Evolutionary conservation across 2,797 vertebrate species (phyloP).

Genomic region (Myiothlypis coronata): DNA sequence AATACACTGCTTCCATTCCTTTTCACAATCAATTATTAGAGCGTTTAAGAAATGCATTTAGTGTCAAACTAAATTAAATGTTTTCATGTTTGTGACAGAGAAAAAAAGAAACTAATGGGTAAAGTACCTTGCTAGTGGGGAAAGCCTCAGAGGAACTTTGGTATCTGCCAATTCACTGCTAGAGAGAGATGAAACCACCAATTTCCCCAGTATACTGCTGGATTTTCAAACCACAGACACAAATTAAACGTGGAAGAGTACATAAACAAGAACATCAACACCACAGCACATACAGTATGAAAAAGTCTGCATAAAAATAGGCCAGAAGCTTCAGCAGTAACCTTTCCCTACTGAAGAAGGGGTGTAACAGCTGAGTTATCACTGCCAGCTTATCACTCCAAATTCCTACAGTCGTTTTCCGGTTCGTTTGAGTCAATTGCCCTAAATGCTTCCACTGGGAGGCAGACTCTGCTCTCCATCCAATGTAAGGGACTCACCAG

Average conservation of each 20-base stretch:
- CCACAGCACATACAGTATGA: fast-evolving
- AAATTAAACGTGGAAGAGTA: background rate
- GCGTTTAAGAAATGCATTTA: background rate
- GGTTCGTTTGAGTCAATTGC: background rate
- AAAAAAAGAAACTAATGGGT: background rate
- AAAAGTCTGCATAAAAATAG: background rate
- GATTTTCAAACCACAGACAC: background rate
- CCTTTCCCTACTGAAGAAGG: background rate
- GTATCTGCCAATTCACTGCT: background rate
- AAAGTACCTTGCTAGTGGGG: background rate
- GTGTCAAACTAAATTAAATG: background rate
- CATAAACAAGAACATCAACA: background rate
- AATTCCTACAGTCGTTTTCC: background rate
- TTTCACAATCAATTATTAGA: background rate
- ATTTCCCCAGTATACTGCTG: background rate
- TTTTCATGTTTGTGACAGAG: background rate
- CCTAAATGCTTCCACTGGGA: constrained; percentile 21
- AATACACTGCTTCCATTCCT: background rate
- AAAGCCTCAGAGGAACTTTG: background rate
- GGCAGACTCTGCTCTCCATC: constrained; percentile 19
- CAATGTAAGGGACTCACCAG: background rate
- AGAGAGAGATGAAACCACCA: background rate
- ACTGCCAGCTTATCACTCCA: background rate
- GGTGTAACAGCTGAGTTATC: background rate
- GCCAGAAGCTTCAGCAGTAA: background rate